Evolutionary conservation across 2,113 vertebrate species (phyloP).

Genomic region (Cervus canadensis): DNA sequence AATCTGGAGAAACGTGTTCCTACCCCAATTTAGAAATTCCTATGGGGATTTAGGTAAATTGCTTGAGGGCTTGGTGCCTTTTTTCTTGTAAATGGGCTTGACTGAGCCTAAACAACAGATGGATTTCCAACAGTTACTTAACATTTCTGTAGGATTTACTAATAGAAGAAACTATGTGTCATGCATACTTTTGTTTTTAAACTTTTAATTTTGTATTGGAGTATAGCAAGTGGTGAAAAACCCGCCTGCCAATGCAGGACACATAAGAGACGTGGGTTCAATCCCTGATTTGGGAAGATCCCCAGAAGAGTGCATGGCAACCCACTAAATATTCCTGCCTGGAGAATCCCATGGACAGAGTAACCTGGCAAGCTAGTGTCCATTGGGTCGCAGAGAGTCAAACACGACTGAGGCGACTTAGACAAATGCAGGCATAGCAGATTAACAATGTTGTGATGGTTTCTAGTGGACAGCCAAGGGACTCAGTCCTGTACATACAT

Average conservation of each 20-base stretch:
- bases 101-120: neutral
- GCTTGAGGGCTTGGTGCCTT: neutral
- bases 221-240: neutral
- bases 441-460: neutral
- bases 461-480: neutral
- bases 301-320: neutral
- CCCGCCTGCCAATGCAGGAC: accelerated
- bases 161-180: neutral
- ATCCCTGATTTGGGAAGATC: neutral
- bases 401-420: neutral
- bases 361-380: neutral
- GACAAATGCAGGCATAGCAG: neutral
- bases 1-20: neutral
- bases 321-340: neutral
- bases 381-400: neutral
- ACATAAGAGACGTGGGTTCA: neutral
- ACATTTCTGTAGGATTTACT: neutral
- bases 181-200: too few relatives aligned
- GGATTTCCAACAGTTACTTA: neutral
- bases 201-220: neutral
- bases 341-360: neutral
- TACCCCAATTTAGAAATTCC: neutral
- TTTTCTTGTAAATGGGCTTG: neutral
- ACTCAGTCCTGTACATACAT: neutral
- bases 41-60: neutral